Conservation (phyloP, 1,140 invertebrate species). For the Idris sp. region DNA sequence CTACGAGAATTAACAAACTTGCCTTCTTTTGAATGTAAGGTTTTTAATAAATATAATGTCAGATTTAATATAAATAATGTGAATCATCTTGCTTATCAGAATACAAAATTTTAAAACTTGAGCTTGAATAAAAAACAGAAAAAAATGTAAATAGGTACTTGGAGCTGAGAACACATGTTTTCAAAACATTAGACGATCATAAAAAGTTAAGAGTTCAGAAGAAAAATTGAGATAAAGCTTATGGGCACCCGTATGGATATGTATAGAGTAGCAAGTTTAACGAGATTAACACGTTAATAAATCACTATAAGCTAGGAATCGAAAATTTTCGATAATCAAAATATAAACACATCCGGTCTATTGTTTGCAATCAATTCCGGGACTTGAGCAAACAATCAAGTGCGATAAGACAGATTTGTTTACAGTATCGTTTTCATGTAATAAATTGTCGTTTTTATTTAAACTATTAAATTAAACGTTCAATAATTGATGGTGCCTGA, state of each 20-base stretch:
- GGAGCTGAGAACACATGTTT: slow-evolving; percentile 11
- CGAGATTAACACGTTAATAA: slow-evolving; percentile 42
- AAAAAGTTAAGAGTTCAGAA: slow-evolving; percentile 4
- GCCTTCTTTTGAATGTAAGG: too few relatives aligned
- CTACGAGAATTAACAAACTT: too few relatives aligned
- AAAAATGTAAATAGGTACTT: slow-evolving; percentile 1
- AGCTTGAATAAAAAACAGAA: neutral
- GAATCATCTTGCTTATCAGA: too few relatives aligned
- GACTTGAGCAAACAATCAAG: slow-evolving; percentile 22
- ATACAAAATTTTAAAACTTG: too few relatives aligned
- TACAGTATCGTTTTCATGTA: slow-evolving; percentile 28
- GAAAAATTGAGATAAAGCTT: slow-evolving; percentile 24
- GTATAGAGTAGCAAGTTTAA: slow-evolving; percentile 5
- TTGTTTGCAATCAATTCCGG: slow-evolving; percentile 34
- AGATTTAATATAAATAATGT: too few relatives aligned
- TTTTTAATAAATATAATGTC: too few relatives aligned
- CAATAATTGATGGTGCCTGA: too few relatives aligned
- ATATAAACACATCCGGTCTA: slow-evolving; percentile 24
- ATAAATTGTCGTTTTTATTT: slow-evolving; percentile 8
- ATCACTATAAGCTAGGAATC: slow-evolving; percentile 12
- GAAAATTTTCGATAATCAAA: slow-evolving; percentile 36
- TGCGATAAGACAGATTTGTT: slow-evolving; percentile 23
- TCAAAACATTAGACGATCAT: slow-evolving; percentile 27
- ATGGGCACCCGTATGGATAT: slow-evolving; percentile 25
- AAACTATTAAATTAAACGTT: neutral